phyloP scores from a whole-genome alignment of 2,113 vertebrate genomes.

The Anser brachyrhynchus region DNA sequence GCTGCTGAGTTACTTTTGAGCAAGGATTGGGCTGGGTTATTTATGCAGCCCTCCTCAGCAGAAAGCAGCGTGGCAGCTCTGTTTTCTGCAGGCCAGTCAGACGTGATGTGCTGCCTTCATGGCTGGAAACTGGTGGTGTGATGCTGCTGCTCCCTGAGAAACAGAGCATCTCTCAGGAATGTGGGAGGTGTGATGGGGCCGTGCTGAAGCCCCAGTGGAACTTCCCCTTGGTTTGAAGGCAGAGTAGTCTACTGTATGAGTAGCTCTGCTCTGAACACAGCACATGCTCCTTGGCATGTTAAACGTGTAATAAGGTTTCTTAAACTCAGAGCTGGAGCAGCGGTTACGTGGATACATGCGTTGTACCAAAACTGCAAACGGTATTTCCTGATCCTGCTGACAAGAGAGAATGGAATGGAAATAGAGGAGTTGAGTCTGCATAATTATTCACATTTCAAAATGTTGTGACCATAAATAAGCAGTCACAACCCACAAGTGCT shows the following conservation, averaged over 20 bases:
- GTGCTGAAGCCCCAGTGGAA: fast-evolving
- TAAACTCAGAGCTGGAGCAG: neutral
- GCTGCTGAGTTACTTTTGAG: neutral
- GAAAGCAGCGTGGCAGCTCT: neutral
- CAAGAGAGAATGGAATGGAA: neutral
- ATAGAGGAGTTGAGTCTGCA: neutral
- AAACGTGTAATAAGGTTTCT: neutral
- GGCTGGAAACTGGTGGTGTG: neutral
- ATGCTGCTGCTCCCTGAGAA: neutral
- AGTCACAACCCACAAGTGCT: neutral
- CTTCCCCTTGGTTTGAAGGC: neutral
- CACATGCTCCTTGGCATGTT: fast-evolving
- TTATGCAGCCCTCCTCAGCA: neutral
- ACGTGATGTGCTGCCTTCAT: neutral
- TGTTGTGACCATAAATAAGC: neutral
- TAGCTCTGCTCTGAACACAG: neutral
- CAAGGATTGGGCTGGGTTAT: neutral
- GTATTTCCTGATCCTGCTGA: neutral
- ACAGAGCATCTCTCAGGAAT: neutral
- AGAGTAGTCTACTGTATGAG: fast-evolving
- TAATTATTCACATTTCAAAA: neutral
- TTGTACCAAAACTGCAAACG: neutral
- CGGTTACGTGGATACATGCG: neutral
- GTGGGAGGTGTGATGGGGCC: neutral
- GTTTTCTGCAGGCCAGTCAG: neutral